Evolutionary conservation across 2,113 vertebrate species (phyloP).

Genomic region (Lucifuga dentata): DNA sequence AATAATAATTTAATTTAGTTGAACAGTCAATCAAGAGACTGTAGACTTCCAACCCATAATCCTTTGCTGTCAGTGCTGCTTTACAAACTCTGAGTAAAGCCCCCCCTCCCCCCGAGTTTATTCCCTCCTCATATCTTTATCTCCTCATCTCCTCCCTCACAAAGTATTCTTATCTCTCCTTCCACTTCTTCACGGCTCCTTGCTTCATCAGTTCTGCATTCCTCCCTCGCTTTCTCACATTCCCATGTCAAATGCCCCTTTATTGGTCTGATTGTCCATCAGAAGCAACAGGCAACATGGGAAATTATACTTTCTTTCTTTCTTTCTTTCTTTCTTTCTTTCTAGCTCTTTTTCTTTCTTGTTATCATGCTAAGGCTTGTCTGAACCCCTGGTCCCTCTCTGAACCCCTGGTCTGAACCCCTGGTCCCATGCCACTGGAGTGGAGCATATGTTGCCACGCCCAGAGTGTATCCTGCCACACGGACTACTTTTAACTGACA

Average conservation of each 20-base stretch:
- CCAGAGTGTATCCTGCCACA: too few relatives aligned
- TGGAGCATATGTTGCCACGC: constrained; percentile 56
- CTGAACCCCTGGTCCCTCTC: constrained; percentile 17
- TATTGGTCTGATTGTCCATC: neutral
- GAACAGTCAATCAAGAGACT: neutral
- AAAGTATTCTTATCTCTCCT: constrained; percentile 9
- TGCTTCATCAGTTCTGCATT: constrained; percentile 4
- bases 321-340: neutral
- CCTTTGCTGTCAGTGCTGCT: neutral
- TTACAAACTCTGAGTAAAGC: neutral
- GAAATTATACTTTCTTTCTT: constrained; percentile 7
- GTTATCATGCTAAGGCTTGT: constrained; percentile 61
- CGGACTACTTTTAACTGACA: too few relatives aligned
- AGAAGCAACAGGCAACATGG: neutral
- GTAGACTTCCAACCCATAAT: neutral
- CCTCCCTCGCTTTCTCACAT: constrained; percentile 9
- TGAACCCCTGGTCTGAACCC: constrained; percentile 50
- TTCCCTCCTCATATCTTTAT: constrained; percentile 1
- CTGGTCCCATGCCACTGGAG: constrained; percentile 55
- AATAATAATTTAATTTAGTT: neutral
- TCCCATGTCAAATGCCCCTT: neutral
- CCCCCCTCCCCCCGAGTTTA: neutral
- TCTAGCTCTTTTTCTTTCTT: neutral
- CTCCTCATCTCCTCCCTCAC: constrained; percentile 8
- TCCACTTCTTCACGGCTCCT: neutral